Evolutionary conservation across 1,140 invertebrate genomes (phyloP), one percentile per base, ranked within the genome.

Genomic region (Macrobrachium nipponense): DNA sequence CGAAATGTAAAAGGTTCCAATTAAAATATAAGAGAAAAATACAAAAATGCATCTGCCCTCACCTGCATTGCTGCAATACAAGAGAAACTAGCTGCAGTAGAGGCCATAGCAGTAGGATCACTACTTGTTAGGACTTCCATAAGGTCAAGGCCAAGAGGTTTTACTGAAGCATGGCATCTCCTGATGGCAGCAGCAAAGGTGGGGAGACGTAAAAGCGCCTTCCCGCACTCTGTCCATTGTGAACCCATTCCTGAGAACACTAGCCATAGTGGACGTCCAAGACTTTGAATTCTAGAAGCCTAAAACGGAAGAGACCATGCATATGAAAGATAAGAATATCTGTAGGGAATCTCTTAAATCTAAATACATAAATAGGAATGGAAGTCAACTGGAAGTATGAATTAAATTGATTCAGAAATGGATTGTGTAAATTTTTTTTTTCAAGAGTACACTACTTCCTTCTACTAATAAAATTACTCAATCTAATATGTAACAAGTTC

Each of bases 181-280:
- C 94, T 92, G 80, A 99, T 94, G 59, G 95, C 95, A 51, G 94
- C 92, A 64, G 94, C 93, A 91, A 99, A 99, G 0, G 92, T 91
- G 72, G 97, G 94, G 61, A 99, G 92, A 62, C 92, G 90, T 93
- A 99, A 95, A 61, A 99, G 92, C 27, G 95, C 93, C 90, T 94
- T 94, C 8, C 94, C 97, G 98, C 99, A 99, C 87, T 96, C 97
- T 70, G 95, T 92, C 98, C 98, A 99, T 92, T 99, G 98, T 61
- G 95, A 95, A 15, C 98, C 98, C 97, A 99, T 99, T 60, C 98
- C 98, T 73, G 97, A 96, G 91, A 98, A 99, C 61, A 99, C 93
- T 91, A 94, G 98, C 96, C 97, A 99, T 43, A 99, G 91, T 1
- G 97, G 97, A 44, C 96, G 93, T 87, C 93, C 94, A 59, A 95